Conservation (phyloP, 2,797 vertebrate species). For the Darevskia nairensis region DNA sequence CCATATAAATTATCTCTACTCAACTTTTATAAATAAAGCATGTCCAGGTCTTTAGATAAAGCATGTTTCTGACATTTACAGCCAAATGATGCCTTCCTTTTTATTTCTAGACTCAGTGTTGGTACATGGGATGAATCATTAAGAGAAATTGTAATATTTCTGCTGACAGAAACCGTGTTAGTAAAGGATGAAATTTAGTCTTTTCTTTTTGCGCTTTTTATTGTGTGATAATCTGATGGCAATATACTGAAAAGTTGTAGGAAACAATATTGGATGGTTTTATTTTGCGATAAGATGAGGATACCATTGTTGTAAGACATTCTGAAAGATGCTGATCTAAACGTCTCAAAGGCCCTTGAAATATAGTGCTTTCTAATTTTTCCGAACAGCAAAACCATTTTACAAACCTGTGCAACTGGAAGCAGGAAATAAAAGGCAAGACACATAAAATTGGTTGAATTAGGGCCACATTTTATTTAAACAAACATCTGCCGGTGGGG, state of each 20-base stretch:
- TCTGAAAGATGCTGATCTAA: slow-evolving; percentile 37
- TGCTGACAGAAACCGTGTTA: slow-evolving; percentile 61
- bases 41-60: slow-evolving; percentile 78
- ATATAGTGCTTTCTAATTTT: not conserved
- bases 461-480: too few species aligned
- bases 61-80: slow-evolving; percentile 78
- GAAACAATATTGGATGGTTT: slow-evolving; percentile 58
- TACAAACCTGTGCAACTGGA: not conserved
- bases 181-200: slow-evolving; percentile 46
- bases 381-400: not conserved
- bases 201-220: slow-evolving; percentile 57
- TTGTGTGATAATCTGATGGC: slow-evolving; percentile 54
- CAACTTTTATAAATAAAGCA: slow-evolving; percentile 72
- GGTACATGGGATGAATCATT: slow-evolving; percentile 64
- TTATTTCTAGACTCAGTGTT: slow-evolving; percentile 53
- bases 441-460: too few species aligned
- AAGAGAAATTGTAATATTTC: slow-evolving; percentile 64
- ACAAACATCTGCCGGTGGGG: too few species aligned
- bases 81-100: slow-evolving; percentile 66
- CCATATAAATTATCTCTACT: slow-evolving; percentile 76
- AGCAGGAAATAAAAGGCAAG: too few species aligned
- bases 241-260: slow-evolving; percentile 59
- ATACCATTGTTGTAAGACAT: slow-evolving; percentile 53
- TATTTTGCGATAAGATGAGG: slow-evolving; percentile 57
- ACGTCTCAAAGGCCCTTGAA: not conserved